phyloP scores from a whole-genome alignment of 2,888 invertebrate genomes.

The Folsomia manolachei region DNA sequence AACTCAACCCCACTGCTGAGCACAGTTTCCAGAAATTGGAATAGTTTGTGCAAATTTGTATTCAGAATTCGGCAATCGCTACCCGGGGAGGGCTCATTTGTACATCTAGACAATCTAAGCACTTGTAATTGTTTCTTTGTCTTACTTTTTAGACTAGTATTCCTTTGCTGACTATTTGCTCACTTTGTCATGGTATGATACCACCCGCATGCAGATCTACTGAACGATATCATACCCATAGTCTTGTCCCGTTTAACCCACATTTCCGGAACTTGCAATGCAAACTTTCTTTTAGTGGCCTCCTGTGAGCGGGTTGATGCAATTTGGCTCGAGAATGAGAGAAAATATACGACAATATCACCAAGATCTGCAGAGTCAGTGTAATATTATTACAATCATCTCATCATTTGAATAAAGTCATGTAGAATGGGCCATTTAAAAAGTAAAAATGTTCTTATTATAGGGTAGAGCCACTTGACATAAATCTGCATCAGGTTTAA shows the following conservation, averaged over 20 bases:
- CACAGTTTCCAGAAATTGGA: neutral
- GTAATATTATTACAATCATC: neutral
- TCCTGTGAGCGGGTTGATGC: neutral
- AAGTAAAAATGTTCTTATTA: neutral
- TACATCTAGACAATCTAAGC: constrained; percentile 1
- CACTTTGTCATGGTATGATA: neutral
- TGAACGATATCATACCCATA: neutral
- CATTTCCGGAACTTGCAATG: neutral
- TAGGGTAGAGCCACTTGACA: neutral
- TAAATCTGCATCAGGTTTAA: constrained; percentile 10
- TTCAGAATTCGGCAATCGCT: constrained; percentile 5
- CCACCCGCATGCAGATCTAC: neutral
- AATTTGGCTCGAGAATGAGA: too few species aligned
- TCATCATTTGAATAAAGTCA: constrained; percentile 10
- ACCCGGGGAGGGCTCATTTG: constrained; percentile 4
- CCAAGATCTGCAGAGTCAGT: too few species aligned
- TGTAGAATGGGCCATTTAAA: constrained; percentile 6
- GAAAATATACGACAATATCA: too few species aligned
- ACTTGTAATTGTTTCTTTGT: constrained; percentile 8
- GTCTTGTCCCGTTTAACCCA: neutral
- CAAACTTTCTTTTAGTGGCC: neutral
- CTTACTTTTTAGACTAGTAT: neutral
- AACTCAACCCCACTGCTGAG: neutral
- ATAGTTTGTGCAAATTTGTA: constrained; percentile 10
- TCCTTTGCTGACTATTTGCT: neutral